Evolutionary conservation across 2,888 invertebrate genomes (phyloP), one percentile per base, ranked within the genome.

Genomic region (Orthonevra nobilis): DNA sequence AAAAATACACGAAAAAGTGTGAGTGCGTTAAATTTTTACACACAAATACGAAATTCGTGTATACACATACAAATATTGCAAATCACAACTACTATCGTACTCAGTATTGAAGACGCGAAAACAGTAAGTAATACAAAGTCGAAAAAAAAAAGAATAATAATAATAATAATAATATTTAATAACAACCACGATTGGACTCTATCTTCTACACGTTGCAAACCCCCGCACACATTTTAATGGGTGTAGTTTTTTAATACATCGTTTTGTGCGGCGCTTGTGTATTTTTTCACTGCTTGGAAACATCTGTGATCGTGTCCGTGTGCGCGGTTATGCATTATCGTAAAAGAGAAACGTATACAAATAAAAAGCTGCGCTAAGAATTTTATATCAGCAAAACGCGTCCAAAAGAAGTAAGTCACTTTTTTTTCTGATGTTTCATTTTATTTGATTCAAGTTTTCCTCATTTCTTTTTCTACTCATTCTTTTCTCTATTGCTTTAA

Each of bases 361-460:
- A 30, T 38, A 32, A 19, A 48, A 6, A 20, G 7, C 52, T 5
- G 68, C 14, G 28, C 23, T 34, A 38, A 56, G 36, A 70, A 77
- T 63, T 56, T n/a, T n/a, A n/a, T 75, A 63, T 69, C 74, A 63
- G 42, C 38, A 30, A 56, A 50, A 70, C 48, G 50, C 64, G 63
- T 52, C 58, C 28, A 48, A 30, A 72, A 68, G 36, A 74, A 60
- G 77, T 70, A 77, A 77, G 77, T 77, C 56, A 70, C 38, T 38
- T 50, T 36, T 20, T 15, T n/a, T 28, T 23, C 15, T 15, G 30
- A 19, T 28, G 19, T 15, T 34, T 32, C 42, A 20, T 23, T 48
- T 56, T n/a, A n/a, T n/a, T n/a, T n/a, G n/a, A n/a, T n/a, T n/a
- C n/a, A n/a, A n/a, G n/a, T n/a, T n/a, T n/a, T n/a, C n/a, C n/a